These are phyloP conservation scores for Antitype chi DNA, from an alignment of 2,888 invertebrate species.

Conservation along the genomic window DNA sequence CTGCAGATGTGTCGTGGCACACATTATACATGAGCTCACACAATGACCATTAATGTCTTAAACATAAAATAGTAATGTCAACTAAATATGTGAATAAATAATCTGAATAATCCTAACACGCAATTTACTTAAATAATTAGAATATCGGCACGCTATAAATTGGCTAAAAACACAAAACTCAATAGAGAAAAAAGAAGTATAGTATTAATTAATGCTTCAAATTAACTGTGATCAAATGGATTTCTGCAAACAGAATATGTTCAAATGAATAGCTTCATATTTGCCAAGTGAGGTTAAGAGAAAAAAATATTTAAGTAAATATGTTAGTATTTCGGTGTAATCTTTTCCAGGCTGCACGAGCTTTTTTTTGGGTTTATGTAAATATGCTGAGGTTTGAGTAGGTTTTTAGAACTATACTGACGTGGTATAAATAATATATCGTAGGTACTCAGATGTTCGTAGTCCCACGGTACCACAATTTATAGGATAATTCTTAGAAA, in stretches of 20 bases:
- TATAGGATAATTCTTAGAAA: background rate
- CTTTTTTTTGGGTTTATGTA: background rate
- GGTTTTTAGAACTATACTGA: background rate
- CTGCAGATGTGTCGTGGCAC: constrained; percentile 53
- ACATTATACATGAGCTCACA: constrained; percentile 28
- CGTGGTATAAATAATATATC: background rate
- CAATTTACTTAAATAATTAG: constrained; percentile 2
- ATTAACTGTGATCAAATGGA: constrained; percentile 9
- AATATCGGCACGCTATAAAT: background rate
- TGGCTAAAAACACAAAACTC: background rate
- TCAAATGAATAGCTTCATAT: background rate
- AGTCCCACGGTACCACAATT: background rate
- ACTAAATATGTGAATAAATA: constrained; percentile 2
- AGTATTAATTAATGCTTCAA: background rate
- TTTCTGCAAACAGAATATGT: background rate
- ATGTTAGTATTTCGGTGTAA: background rate
- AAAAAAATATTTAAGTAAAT: background rate
- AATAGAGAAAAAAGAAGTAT: background rate
- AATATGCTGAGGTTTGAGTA: background rate
- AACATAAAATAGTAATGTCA: constrained; percentile 27
- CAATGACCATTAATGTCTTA: constrained; percentile 41
- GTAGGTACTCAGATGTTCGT: background rate
- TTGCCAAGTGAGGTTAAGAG: background rate
- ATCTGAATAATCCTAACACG: constrained; percentile 23
- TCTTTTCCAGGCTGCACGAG: background rate